Percentiles rank a stretch among this genome's conserved stretches.
phyloP scores from a whole-genome alignment of 2,113 vertebrate genomes.

The Cervus canadensis region DNA sequence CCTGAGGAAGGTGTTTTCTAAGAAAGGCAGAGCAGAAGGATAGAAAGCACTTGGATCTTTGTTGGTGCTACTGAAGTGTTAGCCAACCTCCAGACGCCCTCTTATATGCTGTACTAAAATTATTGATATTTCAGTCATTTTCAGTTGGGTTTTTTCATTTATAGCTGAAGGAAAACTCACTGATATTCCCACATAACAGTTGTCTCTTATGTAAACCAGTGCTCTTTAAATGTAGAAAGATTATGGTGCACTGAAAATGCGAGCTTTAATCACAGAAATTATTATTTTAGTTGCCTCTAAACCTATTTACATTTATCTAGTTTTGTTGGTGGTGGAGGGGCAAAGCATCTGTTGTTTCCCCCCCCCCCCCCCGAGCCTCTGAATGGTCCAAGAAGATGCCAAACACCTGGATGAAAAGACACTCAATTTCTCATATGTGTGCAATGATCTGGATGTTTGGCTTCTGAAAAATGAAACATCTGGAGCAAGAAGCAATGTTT shows the following conservation, averaged over 20 bases:
- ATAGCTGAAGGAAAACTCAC: background rate
- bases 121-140: background rate
- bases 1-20: background rate
- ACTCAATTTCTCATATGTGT: background rate
- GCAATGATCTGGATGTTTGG: background rate
- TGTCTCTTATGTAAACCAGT: background rate
- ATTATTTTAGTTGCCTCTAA: background rate
- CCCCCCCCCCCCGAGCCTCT: background rate
- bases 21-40: background rate
- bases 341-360: background rate
- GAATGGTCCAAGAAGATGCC: background rate
- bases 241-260: background rate
- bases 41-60: background rate
- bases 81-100: background rate
- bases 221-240: background rate
- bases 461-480: background rate
- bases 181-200: background rate
- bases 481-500: background rate
- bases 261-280: background rate
- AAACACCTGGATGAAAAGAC: background rate
- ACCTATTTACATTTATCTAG: background rate
- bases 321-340: background rate
- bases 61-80: background rate
- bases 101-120: background rate
- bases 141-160: conserved; percentile 15